These are phyloP conservation scores for Manis javanica DNA, from an alignment of 2,797 vertebrate species.

Conservation along the genomic window DNA sequence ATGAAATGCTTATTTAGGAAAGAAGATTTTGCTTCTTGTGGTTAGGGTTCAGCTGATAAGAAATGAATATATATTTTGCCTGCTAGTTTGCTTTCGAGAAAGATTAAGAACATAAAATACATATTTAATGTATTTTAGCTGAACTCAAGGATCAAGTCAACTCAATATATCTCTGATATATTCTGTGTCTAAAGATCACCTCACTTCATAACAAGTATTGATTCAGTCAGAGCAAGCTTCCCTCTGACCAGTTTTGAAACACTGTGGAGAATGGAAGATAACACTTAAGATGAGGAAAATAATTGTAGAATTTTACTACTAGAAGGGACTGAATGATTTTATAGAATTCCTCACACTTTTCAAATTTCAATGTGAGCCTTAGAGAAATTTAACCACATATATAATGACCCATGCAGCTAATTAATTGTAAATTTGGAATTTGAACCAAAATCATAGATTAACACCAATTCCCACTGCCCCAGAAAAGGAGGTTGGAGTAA, in stretches of 20 bases:
- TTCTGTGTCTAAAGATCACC: not conserved
- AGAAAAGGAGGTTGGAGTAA: not conserved
- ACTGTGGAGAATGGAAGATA: not conserved
- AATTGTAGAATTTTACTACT: not conserved
- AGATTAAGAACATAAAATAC: constrained; percentile 19
- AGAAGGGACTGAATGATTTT: not conserved
- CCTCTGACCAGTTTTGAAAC: not conserved
- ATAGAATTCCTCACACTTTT: not conserved
- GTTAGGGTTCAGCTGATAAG: constrained; percentile 49
- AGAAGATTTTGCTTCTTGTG: not conserved
- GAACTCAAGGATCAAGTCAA: not conserved
- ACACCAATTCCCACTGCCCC: not conserved
- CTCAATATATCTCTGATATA: not conserved
- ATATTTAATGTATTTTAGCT: constrained; percentile 48
- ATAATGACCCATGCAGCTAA: not conserved
- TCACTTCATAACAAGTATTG: not conserved
- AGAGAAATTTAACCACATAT: not conserved
- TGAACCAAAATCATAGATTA: not conserved
- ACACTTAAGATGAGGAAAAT: not conserved
- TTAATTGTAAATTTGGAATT: not conserved
- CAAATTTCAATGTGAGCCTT: not conserved
- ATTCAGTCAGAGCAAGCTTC: not conserved
- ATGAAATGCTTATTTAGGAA: constrained; percentile 22
- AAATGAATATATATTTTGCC: constrained; percentile 2
- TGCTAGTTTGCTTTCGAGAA: constrained; percentile 50